Evolutionary conservation across 2,888 invertebrate species (phyloP), one percentile per base, ranked within the genome.

Genomic region (Nomada hirtipes): DNA sequence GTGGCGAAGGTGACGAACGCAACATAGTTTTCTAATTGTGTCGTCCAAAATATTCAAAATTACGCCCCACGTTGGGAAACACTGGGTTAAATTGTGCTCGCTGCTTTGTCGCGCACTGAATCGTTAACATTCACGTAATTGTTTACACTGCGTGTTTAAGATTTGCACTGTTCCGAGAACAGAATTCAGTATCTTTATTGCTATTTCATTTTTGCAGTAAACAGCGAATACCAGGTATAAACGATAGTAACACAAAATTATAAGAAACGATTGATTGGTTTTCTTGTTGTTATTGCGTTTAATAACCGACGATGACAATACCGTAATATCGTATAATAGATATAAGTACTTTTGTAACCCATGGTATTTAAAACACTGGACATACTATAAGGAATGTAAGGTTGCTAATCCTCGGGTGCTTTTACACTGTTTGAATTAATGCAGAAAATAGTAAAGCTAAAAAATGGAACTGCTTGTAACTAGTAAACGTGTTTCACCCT

Each of bases 401-500:
- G 55, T 44, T 9, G 44, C 53, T 26, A 47, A n/a, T 52, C 36
- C 42, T 57, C 36, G 0, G 52, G 59, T 67, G 60, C 20, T 72
- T 63, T 59, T 44, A 44, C 23, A 67, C 13, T 36, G n/a, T n/a
- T 36, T 26, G 47, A 69, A 74, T 75, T 29, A 29, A 64, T 57
- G 57, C 57, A 64, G 69, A 23, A 74, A 69, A 59, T 69, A 64
- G 68, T 74, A 64, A 63, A 75, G 68, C 57, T 79, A 79, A 75
- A 79, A 82, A 75, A 67, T 75, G 71, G 63, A 68, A 68, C 72
- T 67, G 57, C 60, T 70, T 57, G 72, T 63, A 63, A 57, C 63
- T 61, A 50, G 78, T 65, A 74, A 70, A 61, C 73, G 61, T 71
- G 67, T 71, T 70, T 57, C 60, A 82, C 67, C 65, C 69, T 79